Evolutionary conservation across 1,140 invertebrate genomes (phyloP), one percentile per base, ranked within the genome.

Genomic region (Drosophila rufa): DNA sequence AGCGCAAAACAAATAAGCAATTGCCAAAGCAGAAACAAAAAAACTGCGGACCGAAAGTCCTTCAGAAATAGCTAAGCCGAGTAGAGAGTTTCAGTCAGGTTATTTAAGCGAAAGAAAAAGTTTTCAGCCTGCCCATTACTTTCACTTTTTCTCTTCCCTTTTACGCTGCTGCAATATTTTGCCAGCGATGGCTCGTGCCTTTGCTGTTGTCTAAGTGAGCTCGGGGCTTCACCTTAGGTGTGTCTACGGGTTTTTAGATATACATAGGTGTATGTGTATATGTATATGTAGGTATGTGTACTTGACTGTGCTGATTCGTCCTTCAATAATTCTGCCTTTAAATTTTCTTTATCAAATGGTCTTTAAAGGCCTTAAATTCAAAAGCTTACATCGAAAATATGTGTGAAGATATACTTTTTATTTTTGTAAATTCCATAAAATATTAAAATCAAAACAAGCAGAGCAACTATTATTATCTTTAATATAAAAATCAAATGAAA

Each of bases 1-100:
- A 90, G 85, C 84, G 78, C 50, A 85, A 90, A 89, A 78, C 79
- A 87, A 89, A 89, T 87, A 89, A 84, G 87, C 80, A 81, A 89
- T 87, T 51, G 73, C 68, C 61, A 78, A 69, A 40, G 19, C 45
- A 56, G 56, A 65, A 79, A 57, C 42, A 38, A 58, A 67, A 67
- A 58, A 67, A 60, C 43, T 73, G 79, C 57, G 48, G 51, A 82
- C 65, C 57, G 53, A 89, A 78, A 90, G 84, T 84, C 85, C 84
- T 89, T 84, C 80, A 71, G 62, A 83, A 66, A 71, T 51, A 67
- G 69, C 77, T 61, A 71, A 80, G 73, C 68, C 61, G 65, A 81
- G 77, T 80, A 70, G 73, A 70, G 73, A 75, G 80, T 80, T 87
- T 89, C 62, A 75, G 71, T 71, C 73, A 55, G 82, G 71, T 87